Conservation (phyloP, 2,113 vertebrate species). For the Leptodactylus fuscus region DNA sequence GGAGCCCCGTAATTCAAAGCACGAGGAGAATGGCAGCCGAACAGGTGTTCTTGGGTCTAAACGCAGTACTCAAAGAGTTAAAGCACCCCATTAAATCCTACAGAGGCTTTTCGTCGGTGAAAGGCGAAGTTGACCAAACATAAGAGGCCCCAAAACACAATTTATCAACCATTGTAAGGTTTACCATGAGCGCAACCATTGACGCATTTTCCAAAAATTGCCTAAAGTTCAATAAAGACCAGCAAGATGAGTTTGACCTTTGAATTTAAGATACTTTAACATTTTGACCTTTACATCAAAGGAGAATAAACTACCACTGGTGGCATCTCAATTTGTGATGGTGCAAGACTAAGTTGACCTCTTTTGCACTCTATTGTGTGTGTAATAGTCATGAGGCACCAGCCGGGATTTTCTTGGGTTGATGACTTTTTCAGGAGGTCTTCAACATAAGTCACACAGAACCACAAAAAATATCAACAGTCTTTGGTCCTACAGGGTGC, state of each 20-base stretch:
- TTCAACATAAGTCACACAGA: not conserved
- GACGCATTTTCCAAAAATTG: too few species aligned
- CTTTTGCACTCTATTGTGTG: not conserved
- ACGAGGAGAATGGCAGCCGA: not conserved
- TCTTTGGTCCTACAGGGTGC: not conserved
- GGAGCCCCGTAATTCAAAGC: not conserved
- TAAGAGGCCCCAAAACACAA: too few species aligned
- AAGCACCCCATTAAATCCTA: too few species aligned
- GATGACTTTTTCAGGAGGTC: not conserved
- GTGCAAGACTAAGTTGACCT: not conserved
- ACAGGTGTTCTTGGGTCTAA: not conserved
- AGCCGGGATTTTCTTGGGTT: not conserved
- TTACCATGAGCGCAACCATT: too few species aligned
- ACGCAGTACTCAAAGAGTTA: not conserved
- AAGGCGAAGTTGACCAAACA: too few species aligned
- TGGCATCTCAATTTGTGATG: not conserved
- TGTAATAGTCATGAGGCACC: not conserved
- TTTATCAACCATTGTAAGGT: too few species aligned
- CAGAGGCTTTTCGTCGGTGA: too few species aligned
- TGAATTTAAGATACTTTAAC: not conserved
- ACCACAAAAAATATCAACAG: not conserved
- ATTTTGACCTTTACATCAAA: not conserved
- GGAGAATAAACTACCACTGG: not conserved
- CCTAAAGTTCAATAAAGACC: not conserved
- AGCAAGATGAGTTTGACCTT: not conserved